Percentiles rank a stretch among this genome's conserved stretches.
Evolutionary conservation across 2,888 invertebrate genomes (phyloP).

Genomic region (Acanthosepion pharaonis): DNA sequence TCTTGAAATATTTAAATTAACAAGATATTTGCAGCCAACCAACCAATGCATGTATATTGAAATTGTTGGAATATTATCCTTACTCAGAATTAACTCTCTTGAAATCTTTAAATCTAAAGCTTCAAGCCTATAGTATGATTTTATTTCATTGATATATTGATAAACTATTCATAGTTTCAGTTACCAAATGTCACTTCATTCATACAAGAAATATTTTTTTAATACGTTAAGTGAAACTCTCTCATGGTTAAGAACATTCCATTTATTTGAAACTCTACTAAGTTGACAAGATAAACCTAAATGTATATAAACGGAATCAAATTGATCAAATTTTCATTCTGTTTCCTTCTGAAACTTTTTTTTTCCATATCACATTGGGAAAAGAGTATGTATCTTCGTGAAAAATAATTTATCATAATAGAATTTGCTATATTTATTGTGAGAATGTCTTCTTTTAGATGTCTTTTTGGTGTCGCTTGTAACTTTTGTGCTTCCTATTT

Average conservation of each 20-base stretch:
- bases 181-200: neutral
- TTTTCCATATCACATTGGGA: neutral
- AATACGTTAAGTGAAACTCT: neutral
- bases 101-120: neutral
- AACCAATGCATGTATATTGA: conserved; percentile 24
- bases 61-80: neutral
- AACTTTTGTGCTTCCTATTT: neutral
- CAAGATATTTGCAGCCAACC: neutral
- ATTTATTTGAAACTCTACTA: neutral
- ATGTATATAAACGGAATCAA: neutral
- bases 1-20: neutral
- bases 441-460: neutral
- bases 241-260: neutral
- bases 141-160: neutral
- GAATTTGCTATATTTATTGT: neutral
- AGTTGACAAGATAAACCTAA: neutral
- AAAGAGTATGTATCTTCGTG: neutral
- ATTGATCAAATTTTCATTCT: neutral
- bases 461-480: conserved; percentile 6
- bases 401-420: neutral
- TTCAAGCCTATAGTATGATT: neutral
- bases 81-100: neutral
- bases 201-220: neutral
- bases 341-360: neutral
- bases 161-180: conserved; percentile 2